Evolutionary conservation across 2,888 invertebrate genomes (phyloP).

Genomic region (Caenorhabditis parvicauda): DNA sequence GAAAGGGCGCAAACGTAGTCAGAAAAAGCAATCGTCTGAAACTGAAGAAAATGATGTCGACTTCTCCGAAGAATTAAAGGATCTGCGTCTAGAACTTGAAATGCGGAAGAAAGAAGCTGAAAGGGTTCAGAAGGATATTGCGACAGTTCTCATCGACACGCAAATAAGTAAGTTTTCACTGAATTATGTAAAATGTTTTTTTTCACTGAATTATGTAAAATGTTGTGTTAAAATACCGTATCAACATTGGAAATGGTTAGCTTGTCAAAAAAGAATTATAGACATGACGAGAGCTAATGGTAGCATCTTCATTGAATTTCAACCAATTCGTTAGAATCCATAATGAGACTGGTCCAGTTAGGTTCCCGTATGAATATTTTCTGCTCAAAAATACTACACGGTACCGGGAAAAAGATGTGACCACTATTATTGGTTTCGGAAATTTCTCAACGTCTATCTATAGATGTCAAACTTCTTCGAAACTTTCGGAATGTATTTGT

Average conservation of each 20-base stretch:
- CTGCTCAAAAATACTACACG: too few species aligned
- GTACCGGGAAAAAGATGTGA: too few species aligned
- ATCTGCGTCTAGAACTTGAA: slow-evolving; percentile 44
- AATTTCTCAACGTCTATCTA: too few species aligned
- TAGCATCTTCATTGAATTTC: neutral
- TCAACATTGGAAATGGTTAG: neutral
- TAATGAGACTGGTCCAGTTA: too few species aligned
- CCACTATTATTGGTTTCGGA: too few species aligned
- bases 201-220: neutral
- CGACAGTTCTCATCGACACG: slow-evolving; percentile 32
- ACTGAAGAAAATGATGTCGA: slow-evolving; percentile 4
- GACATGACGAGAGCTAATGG: neutral
- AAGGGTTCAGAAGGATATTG: slow-evolving; percentile 45
- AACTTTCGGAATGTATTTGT: too few species aligned
- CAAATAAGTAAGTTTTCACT: slow-evolving; percentile 20
- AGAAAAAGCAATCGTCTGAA: too few species aligned
- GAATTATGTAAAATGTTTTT: neutral
- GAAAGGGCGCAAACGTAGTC: too few species aligned
- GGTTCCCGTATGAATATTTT: too few species aligned
- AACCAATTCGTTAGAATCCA: too few species aligned
- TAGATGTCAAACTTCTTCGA: too few species aligned
- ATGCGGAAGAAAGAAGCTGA: slow-evolving; percentile 42
- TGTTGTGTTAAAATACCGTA: neutral
- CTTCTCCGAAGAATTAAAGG: slow-evolving; percentile 32
- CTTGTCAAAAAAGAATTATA: neutral